phyloP scores from a whole-genome alignment of 1,140 invertebrate species.

The Trachymyrmex cornetzi region DNA sequence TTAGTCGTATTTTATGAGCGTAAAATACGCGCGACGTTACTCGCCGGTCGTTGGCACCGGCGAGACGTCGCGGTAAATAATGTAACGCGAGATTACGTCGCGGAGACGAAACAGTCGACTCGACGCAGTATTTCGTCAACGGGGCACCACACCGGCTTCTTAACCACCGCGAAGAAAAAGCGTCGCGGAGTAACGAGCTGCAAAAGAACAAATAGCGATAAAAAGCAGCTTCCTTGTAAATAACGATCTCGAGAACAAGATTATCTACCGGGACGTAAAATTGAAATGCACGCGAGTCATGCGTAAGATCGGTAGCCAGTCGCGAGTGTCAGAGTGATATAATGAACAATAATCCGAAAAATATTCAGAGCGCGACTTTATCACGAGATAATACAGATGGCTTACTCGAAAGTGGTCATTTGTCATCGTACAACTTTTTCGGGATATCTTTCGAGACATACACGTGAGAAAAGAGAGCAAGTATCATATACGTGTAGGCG shows the following conservation, averaged over 20 bases:
- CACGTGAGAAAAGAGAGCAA: constrained; percentile 30
- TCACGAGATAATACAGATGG: constrained; percentile 33
- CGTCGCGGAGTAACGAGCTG: constrained; percentile 53
- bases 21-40: constrained; percentile 44
- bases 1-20: constrained; percentile 58
- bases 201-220: constrained; percentile 58
- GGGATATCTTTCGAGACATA: constrained; percentile 15
- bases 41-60: constrained; percentile 48
- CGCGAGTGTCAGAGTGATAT: neutral
- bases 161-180: constrained; percentile 54
- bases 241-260: constrained; percentile 62
- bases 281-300: constrained; percentile 25
- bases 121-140: constrained; percentile 51
- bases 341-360: constrained; percentile 35
- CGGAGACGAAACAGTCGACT: constrained; percentile 8
- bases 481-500: neutral
- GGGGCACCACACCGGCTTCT: constrained; percentile 11
- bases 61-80: constrained; percentile 55
- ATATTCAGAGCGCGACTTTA: constrained; percentile 18
- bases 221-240: constrained; percentile 52
- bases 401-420: constrained; percentile 40
- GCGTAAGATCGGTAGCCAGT: constrained; percentile 50
- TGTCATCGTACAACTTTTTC: constrained; percentile 52
- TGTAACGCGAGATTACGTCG: constrained; percentile 60
- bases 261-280: constrained; percentile 48